Evolutionary conservation across 1,140 invertebrate species (phyloP), one percentile per base, ranked within the genome.

Genomic region (Drosophila guanche): DNA sequence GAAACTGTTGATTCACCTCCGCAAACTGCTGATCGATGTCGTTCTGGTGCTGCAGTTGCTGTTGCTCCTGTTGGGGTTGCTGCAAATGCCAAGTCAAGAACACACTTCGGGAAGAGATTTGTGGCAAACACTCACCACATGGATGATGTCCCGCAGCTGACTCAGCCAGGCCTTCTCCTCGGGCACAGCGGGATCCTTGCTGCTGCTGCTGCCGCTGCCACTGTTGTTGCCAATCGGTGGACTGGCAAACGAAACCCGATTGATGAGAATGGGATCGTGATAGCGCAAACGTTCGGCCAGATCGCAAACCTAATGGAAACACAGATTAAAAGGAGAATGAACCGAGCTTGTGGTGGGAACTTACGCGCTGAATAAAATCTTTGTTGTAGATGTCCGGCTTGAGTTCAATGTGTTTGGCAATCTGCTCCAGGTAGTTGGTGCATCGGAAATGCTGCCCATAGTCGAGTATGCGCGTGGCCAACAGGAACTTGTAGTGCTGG

Each of bases 381-480:
- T 89, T 80, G 75, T 94, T 91, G 79, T 94, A 93, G 66, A 90
- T 88, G 23, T 92, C 88, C 1, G 95, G 94, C 58, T 94, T 92
- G 54, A 93, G 92, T 2, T 92, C 90, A n/a, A 97, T 93, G 46
- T 94, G 94, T 7, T 93, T 91, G 5, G 95, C 94, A 5, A 98
- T 95, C 70, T 94, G 94, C 93, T 98, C 97, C 79, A 95, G 94
- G 92, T 98, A 98, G 40, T 86, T 88, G 65, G 83, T 95, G 93
- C 62, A 98, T 90, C 33, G 96, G 95, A 92, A 96, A 95, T 90
- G 95, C 94, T 73, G 95, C 7, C 97, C 97, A 89, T 93, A 94
- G 84, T 98, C 97, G 25, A 95, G 93, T 70, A 98, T 93, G 61
- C 96, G 94, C 16, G 94, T 93, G 10, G 96, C 96, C 72, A 95